These are phyloP conservation scores for Panurus biarmicus DNA, from an alignment of 2,113 vertebrate genomes.

Conservation along the genomic window DNA sequence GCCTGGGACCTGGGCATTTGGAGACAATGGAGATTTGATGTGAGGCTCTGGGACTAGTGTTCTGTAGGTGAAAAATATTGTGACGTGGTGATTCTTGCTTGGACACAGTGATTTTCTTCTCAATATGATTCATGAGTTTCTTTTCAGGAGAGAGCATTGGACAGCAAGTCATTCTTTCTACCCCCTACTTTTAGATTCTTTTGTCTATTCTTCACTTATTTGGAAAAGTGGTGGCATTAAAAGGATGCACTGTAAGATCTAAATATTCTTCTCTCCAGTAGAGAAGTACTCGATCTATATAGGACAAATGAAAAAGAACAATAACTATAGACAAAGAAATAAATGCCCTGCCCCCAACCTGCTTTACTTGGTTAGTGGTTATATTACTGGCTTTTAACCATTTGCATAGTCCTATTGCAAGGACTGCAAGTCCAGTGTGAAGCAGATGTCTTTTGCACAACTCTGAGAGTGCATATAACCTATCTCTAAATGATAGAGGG, in stretches of 20 bases:
- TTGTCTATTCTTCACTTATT: neutral
- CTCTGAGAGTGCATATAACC: neutral
- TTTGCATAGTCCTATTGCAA: neutral
- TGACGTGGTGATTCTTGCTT: neutral
- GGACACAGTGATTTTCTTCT: neutral
- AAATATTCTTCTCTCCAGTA: neutral
- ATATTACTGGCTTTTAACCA: neutral
- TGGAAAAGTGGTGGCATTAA: neutral
- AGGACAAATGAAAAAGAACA: neutral
- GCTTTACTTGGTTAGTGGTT: neutral
- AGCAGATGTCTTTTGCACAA: neutral
- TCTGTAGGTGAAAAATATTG: neutral
- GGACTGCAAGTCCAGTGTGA: neutral
- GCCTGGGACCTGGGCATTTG: neutral
- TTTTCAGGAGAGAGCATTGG: neutral
- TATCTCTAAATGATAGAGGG: neutral
- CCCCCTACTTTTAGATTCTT: rapidly evolving
- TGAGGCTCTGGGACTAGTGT: neutral
- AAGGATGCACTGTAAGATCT: neutral
- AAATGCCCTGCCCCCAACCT: rapidly evolving
- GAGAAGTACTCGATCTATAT: neutral
- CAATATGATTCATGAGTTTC: neutral
- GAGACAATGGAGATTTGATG: neutral
- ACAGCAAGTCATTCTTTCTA: neutral
- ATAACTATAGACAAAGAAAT: neutral